Evolutionary conservation across 2,113 vertebrate species (phyloP).

Genomic region (Odontophorus gujanensis): DNA sequence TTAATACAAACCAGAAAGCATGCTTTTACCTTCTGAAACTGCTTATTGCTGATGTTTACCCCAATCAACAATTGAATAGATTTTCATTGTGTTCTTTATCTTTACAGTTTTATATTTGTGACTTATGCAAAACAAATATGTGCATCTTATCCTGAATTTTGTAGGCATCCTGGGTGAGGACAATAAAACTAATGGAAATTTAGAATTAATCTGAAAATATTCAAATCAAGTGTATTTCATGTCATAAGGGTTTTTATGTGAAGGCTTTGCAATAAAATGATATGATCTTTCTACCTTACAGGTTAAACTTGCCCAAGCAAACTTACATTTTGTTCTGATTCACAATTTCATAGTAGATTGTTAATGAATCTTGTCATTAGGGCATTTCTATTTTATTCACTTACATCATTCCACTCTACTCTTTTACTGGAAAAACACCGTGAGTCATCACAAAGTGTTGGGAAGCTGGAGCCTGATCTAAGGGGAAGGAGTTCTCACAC

Average conservation of each 20-base stretch:
- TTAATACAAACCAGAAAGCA: not conserved
- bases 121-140: conserved; percentile 1
- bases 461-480: not conserved
- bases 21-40: not conserved
- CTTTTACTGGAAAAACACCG: not conserved
- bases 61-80: not conserved
- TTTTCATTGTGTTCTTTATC: not conserved
- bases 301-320: not conserved
- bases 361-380: not conserved
- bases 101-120: not conserved
- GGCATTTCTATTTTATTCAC: not conserved
- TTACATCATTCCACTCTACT: not conserved
- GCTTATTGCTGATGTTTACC: not conserved
- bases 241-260: not conserved
- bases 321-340: not conserved
- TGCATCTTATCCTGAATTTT: not conserved
- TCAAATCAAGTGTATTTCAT: not conserved
- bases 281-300: not conserved
- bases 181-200: not conserved
- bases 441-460: not conserved
- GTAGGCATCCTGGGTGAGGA: not conserved
- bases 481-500: not conserved
- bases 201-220: not conserved
- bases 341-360: not conserved
- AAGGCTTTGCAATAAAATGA: not conserved